Conservation (phyloP, 2,888 invertebrate species). For the Podabrus alpinus region DNA sequence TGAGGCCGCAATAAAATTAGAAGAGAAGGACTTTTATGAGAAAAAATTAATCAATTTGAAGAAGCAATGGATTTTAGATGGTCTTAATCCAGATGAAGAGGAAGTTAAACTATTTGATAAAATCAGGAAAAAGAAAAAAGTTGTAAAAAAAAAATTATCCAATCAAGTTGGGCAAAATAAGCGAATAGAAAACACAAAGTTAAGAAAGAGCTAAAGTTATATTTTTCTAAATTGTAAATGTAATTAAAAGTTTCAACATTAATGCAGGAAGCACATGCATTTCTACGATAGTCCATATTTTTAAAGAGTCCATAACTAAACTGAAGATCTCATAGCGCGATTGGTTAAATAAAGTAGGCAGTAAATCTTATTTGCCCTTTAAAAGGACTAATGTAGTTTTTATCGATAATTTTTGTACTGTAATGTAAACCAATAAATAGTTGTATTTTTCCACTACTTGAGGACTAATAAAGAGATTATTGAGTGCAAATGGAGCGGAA, state of each 20-base stretch:
- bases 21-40: constrained; percentile 90
- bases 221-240: too few relatives aligned
- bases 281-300: neutral
- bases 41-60: constrained; percentile 82
- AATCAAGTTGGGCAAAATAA: neutral
- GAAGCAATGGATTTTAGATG: constrained; percentile 86
- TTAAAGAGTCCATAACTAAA: too few relatives aligned
- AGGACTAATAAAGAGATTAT: too few relatives aligned
- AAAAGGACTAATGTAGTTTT: neutral
- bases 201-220: too few relatives aligned
- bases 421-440: neutral
- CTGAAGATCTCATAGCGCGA: too few relatives aligned
- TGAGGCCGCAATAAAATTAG: constrained; percentile 89
- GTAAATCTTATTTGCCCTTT: too few relatives aligned
- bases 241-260: neutral
- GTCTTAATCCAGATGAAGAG: constrained; percentile 79
- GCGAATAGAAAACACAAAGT: neutral
- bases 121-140: constrained; percentile 44
- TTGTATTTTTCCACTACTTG: too few relatives aligned
- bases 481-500: too few relatives aligned
- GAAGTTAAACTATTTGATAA: constrained; percentile 60
- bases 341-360: too few relatives aligned
- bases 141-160: neutral
- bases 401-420: neutral
- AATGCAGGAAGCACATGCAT: neutral